These are phyloP conservation scores for Xylota segnis DNA, from an alignment of 2,888 invertebrate genomes.

Conservation along the genomic window DNA sequence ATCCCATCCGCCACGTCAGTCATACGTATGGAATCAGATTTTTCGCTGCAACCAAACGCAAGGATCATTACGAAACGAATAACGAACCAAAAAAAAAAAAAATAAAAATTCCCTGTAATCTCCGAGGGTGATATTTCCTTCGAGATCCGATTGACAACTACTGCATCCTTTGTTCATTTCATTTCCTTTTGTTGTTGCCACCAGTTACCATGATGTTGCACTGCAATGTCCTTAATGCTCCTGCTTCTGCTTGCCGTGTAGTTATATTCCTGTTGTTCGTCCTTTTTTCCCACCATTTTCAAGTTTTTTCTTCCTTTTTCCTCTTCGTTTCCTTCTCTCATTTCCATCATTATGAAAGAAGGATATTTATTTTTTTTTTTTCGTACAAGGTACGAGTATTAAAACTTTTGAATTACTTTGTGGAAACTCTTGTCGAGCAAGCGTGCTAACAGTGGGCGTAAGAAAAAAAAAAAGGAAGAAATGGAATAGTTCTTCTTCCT, in stretches of 20 bases:
- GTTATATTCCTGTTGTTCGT: conserved; percentile 5
- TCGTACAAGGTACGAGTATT: conserved; percentile 26
- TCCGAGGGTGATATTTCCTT: conserved; percentile 47
- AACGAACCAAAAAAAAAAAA: background rate
- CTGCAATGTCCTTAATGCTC: conserved; percentile 29
- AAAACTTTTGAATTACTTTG: conserved; percentile 66
- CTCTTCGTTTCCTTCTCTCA: conserved; percentile 15
- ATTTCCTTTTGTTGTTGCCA: conserved; percentile 61
- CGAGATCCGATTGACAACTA: conserved; percentile 69
- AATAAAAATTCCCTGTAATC: conserved; percentile 35
- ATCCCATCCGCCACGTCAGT: background rate
- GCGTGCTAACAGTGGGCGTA: conserved; percentile 16
- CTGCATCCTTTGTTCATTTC: conserved; percentile 70
- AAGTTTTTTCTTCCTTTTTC: background rate
- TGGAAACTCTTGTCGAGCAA: conserved; percentile 44
- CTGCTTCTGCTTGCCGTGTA: conserved; percentile 17
- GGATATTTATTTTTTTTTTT: background rate
- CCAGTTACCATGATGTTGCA: conserved; percentile 37
- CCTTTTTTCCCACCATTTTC: conserved; percentile 1
- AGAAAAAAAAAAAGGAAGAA: background rate
- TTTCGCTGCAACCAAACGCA: background rate
- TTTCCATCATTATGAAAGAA: conserved; percentile 44
- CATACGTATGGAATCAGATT: background rate
- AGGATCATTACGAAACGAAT: background rate
- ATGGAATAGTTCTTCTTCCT: conserved; percentile 5